These are phyloP conservation scores for Jordanella pulchra DNA, from an alignment of 2,797 vertebrate species.

Conservation along the genomic window DNA sequence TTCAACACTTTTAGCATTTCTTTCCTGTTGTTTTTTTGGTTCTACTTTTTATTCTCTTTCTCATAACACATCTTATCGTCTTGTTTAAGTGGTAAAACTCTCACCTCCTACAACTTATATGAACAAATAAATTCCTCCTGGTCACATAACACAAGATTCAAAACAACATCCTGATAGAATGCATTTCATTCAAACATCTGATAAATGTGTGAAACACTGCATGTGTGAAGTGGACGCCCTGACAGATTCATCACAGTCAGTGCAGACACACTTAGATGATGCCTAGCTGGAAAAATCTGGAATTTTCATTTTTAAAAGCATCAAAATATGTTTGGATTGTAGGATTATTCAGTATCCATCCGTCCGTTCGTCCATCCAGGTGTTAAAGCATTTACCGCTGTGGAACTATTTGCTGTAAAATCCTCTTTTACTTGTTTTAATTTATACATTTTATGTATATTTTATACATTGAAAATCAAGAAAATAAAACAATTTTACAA, in stretches of 20 bases:
- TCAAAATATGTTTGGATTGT: no score
- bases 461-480: not conserved
- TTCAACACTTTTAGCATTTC: not conserved
- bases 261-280: no score
- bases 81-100: not conserved
- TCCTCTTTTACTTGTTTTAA: not conserved
- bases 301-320: no score
- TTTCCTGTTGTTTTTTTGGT: not conserved
- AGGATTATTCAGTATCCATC: no score
- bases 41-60: not conserved
- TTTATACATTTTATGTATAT: no score
- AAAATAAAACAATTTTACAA: not conserved
- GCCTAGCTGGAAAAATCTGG: no score
- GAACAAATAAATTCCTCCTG: not conserved
- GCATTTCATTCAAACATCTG: not conserved
- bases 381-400: no score
- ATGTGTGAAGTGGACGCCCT: not conserved
- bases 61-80: not conserved
- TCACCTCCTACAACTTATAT: slow-evolving; percentile 1
- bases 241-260: no score
- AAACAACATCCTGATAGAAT: not conserved
- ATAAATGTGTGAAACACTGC: not conserved
- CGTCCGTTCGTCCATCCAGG: no score
- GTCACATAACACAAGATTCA: not conserved
- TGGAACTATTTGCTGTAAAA: not conserved